Base-by-base conservation (phyloP, 2,113 vertebrate genomes). In the Labeo catla region DNA sequence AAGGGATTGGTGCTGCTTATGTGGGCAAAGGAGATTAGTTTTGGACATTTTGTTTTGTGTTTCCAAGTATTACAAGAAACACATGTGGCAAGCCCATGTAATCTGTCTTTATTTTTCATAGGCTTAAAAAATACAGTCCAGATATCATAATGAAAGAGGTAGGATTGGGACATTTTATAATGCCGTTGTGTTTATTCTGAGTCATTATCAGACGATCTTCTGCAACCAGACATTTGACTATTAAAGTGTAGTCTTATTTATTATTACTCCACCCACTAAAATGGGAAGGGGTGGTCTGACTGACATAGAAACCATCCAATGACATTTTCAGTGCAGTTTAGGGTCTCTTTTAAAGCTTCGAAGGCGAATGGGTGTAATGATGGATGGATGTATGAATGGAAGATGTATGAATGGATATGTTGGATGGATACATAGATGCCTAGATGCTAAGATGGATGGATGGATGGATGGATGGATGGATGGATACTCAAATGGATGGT, bases 11-110 rank as follows among this genome's bases (percentile, higher is more conserved):
- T 54, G 49, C 81, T 59, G 66, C 50, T 57, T 54, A 83, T 83
- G 80, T 82, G 49, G 50, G 50, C 2, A 73, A 57, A 83, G 66
- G 6, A 83, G 81, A 83, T 83, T 83, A 72, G 81, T 73, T 83
- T 83, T 83, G 50, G 16, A 73, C 81, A 57, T 83, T 70, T 73
- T 36, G 47, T 36, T 70, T 83, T 83, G 45, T 72, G 59, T 59
- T 83, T 54, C 66, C 9, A n/a, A 72, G 81, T 54, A 72, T 83
- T 72, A 83, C 47, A 83, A 39, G 65, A 72, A 57, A 83, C 47
- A 72, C 11, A 52, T n/a, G 49, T 83, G 45, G 63, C n/a, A 39
- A 45, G 68, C 21, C 3, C 8, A 39, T 73, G 66, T 73, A 73
- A 57, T 83, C 81, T 15, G 47, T 28, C 15, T 82, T 82, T 83